Conservation (phyloP, 2,113 vertebrate genomes). For the Chloroceryle aenea region DNA sequence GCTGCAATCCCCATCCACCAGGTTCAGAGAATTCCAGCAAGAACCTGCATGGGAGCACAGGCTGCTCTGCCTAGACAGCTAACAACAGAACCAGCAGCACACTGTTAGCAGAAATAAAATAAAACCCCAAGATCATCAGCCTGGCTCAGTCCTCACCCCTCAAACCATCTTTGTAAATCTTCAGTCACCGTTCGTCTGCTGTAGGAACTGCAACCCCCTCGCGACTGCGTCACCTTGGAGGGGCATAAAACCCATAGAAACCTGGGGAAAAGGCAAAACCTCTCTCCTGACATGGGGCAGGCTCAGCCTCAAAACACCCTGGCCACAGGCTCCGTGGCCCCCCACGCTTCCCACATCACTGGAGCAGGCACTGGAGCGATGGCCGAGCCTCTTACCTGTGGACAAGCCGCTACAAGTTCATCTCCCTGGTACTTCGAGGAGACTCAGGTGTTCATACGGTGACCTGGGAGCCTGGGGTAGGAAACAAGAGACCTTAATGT, state of each 20-base stretch:
- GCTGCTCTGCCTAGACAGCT: not conserved
- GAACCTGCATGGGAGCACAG: not conserved
- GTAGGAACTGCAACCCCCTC: not conserved
- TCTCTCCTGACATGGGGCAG: no score
- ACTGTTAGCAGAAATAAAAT: not conserved
- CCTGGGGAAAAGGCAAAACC: rapidly evolving
- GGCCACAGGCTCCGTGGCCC: rapidly evolving
- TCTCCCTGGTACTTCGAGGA: not conserved
- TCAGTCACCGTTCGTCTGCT: rapidly evolving
- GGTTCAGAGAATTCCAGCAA: not conserved
- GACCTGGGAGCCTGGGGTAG: not conserved
- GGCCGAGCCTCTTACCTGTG: constrained; percentile 39
- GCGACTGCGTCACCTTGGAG: rapidly evolving
- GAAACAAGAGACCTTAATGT: not conserved
- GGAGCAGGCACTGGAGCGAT: rapidly evolving
- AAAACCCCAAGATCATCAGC: rapidly evolving
- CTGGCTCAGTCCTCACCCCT: not conserved
- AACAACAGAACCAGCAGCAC: not conserved
- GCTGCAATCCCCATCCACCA: rapidly evolving
- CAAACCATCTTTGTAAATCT: not conserved
- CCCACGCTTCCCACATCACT: rapidly evolving
- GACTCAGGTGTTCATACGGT: not conserved
- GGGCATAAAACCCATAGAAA: not conserved
- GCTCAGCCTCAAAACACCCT: rapidly evolving
- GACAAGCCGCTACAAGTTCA: not conserved